Evolutionary conservation across 1,140 invertebrate genomes (phyloP), one percentile per base, ranked within the genome.

Genomic region (Drosophila pseudoobscura): DNA sequence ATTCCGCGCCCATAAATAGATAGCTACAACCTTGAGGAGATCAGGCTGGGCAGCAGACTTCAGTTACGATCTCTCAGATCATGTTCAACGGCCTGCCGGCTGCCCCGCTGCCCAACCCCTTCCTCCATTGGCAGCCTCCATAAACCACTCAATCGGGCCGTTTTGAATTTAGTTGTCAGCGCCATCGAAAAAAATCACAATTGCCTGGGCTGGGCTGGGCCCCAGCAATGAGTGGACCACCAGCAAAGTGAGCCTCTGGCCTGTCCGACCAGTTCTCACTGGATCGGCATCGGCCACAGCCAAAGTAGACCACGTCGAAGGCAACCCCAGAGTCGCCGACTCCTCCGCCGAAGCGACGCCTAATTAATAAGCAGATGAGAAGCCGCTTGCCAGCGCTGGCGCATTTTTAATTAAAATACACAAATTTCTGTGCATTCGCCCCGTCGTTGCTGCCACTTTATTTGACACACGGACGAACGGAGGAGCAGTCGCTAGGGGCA

Each of bases 331-430:
- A 62, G 39, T 35, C 62, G 45, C 26, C 60, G 53, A 52, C 47
- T 58, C 58, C 61, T 39, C 52, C 56, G 63, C 54, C 64, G 52
- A 62, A 50, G 65, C 57, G 71, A 65, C 72, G 75, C 72, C 78
- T 88, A 82, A 87, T 87, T 87, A 88, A 87, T 87, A 82, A 87
- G 74, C 82, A 78, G 83, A 87, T 88, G 82, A 82, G 82, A 82
- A 88, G 78, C 74, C 75, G 70, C 69, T 87, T 70, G 53, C 70
- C 53, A 62, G 74, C 75, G 50, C 47, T 53, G 68, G 57, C 64
- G 82, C 83, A 75, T 82, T 85, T 88, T 87, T 87, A 87, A 87
- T 87, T 87, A 87, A 87, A 87, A 87, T 87, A 87, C 83, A 88
- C 83, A 87, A 88, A 88, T 88, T 87, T 79, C 58, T 69, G 59